phyloP scores from a whole-genome alignment of 2,797 vertebrate genomes.

The Hyperoplus immaculatus region DNA sequence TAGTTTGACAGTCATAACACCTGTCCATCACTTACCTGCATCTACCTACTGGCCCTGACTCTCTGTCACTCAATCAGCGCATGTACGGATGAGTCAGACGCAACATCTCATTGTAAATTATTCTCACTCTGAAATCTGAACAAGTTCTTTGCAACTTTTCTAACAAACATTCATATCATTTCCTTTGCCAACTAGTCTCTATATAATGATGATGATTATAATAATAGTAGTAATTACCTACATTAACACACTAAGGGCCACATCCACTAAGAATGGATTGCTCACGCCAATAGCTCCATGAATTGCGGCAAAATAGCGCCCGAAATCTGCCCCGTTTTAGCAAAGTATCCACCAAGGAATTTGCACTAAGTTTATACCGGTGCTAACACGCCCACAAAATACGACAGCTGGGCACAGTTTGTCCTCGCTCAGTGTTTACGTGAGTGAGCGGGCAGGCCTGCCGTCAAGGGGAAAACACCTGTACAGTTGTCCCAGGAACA shows the following conservation, averaged over 20 bases:
- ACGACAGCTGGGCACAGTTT: too few species aligned
- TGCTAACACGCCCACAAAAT: too few species aligned
- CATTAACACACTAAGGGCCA: neutral
- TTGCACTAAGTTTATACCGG: too few species aligned
- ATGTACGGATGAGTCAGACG: neutral
- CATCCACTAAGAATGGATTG: too few species aligned
- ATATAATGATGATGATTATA: neutral
- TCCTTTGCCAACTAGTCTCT: neutral
- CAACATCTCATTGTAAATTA: neutral
- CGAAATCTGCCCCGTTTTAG: too few species aligned
- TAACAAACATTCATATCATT: neutral
- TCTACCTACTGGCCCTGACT: slow-evolving; percentile 15
- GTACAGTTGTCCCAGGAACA: too few species aligned
- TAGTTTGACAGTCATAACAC: slow-evolving; percentile 34
- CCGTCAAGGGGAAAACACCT: too few species aligned
- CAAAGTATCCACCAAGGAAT: too few species aligned
- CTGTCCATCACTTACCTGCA: slow-evolving; percentile 34
- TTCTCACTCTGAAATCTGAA: neutral
- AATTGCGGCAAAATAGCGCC: too few species aligned
- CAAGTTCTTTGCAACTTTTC: neutral
- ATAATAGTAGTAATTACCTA: neutral
- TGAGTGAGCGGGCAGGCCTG: too few species aligned
- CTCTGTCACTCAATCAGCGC: slow-evolving; percentile 16
- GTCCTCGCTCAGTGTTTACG: too few species aligned
- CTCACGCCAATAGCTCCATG: too few species aligned